phyloP scores from a whole-genome alignment of 2,797 vertebrate genomes.

The Crocodylus rhombifer region DNA sequence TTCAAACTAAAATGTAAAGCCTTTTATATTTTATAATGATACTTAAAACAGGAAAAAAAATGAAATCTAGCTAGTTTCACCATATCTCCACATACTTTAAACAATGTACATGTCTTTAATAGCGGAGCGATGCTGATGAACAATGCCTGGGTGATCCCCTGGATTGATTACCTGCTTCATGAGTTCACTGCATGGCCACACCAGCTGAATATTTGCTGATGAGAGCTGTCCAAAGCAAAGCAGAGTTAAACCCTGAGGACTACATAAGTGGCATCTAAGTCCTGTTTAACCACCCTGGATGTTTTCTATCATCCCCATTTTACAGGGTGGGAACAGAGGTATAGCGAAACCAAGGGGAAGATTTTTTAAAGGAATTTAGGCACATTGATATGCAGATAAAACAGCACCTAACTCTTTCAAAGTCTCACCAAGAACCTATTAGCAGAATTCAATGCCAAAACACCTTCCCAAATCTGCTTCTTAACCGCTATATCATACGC shows the following conservation, averaged over 20 bases:
- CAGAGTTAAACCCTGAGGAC: not conserved
- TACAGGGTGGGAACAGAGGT: not conserved
- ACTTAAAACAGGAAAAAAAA: conserved; percentile 4
- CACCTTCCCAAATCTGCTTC: not conserved
- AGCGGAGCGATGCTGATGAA: not conserved
- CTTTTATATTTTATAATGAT: not conserved
- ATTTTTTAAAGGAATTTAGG: not conserved
- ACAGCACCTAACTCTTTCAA: not conserved
- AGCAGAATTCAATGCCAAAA: not conserved
- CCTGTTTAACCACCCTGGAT: not conserved
- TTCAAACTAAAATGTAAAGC: not conserved
- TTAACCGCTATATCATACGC: not conserved
- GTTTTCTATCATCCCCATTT: not conserved
- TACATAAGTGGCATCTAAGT: not conserved
- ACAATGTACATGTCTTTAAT: not conserved
- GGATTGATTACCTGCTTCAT: not conserved
- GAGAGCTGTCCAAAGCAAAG: not conserved
- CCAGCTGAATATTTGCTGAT: not conserved
- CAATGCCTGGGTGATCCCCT: not conserved
- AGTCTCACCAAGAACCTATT: not conserved
- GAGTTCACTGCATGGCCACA: not conserved
- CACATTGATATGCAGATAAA: not conserved
- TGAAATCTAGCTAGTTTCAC: not conserved
- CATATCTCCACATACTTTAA: not conserved
- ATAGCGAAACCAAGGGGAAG: not conserved